Percentiles rank a stretch among this genome's conserved stretches.
Conservation (phyloP, 2,888 invertebrate species). For the Conops quadrifasciatus region DNA sequence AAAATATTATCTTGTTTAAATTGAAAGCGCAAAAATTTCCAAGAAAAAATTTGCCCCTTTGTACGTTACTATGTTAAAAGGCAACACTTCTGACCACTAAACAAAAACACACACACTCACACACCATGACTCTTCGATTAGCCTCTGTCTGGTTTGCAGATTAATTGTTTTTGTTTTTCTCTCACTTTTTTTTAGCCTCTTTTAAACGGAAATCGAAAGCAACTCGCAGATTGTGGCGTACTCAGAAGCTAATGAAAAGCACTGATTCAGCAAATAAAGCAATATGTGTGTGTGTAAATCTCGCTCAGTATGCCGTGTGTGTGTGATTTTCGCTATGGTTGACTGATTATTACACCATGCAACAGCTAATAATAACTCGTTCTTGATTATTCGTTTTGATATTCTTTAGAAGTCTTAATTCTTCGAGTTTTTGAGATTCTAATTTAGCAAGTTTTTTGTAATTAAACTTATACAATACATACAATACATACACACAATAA, state of each 20-base stretch:
- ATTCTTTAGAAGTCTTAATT: too few relatives aligned
- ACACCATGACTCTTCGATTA: constrained; percentile 36
- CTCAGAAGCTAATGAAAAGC: constrained; percentile 26
- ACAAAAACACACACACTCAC: neutral
- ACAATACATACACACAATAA: too few relatives aligned
- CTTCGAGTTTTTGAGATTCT: too few relatives aligned
- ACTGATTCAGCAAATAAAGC: constrained; percentile 11
- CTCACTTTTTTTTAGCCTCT: constrained; percentile 24
- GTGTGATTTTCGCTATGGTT: neutral
- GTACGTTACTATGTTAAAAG: neutral
- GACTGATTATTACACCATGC: neutral
- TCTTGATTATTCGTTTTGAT: too few relatives aligned
- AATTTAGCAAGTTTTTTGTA: too few relatives aligned
- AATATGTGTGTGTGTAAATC: neutral
- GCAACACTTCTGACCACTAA: constrained; percentile 2
- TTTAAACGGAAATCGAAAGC: constrained; percentile 14
- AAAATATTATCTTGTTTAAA: too few relatives aligned
- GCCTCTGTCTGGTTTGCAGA: constrained; percentile 43
- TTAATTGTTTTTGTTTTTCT: constrained; percentile 41
- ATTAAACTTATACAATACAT: too few relatives aligned
- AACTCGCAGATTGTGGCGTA: neutral
- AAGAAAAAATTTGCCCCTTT: neutral
- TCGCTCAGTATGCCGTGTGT: too few relatives aligned
- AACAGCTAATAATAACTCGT: too few relatives aligned
- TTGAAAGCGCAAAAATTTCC: neutral